Evolutionary conservation across 2,797 vertebrate genomes (phyloP).

Genomic region (Eupleurogrammus muticus): DNA sequence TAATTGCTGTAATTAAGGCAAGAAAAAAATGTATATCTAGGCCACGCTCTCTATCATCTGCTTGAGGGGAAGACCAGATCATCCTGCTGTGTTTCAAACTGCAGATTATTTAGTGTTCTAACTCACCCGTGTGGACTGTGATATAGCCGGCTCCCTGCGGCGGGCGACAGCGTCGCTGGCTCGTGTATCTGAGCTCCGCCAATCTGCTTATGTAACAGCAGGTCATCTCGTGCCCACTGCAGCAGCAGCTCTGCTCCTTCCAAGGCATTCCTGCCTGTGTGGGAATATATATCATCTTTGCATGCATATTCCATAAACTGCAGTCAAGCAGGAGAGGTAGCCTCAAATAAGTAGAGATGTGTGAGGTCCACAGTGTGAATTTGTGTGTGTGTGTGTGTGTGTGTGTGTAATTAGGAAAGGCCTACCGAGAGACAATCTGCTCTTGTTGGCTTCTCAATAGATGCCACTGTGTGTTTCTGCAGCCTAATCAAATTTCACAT

Average conservation of each 20-base stretch:
- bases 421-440: constrained; percentile 68
- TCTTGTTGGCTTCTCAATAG: constrained; percentile 79
- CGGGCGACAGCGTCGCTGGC: constrained; percentile 41
- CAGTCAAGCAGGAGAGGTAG: not conserved
- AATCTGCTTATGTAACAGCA: constrained; percentile 78
- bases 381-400: constrained; percentile 31
- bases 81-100: constrained; percentile 4
- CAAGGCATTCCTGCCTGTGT: constrained; percentile 44
- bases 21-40: constrained; percentile 9
- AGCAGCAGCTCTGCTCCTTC: constrained; percentile 57
- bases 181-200: constrained; percentile 53
- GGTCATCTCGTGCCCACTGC: constrained; percentile 62
- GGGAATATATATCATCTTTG: constrained; percentile 13
- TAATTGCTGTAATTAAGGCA: not conserved
- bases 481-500: constrained; percentile 79
- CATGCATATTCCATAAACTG: constrained; percentile 8
- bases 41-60: constrained; percentile 6
- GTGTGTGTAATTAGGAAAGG: constrained; percentile 60
- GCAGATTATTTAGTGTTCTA: constrained; percentile 43
- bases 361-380: constrained; percentile 38
- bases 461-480: constrained; percentile 77
- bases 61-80: not conserved
- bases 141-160: constrained; percentile 49
- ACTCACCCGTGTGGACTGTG: constrained; percentile 33
- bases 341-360: constrained; percentile 4